Evolutionary conservation across 1,140 invertebrate genomes (phyloP).

Genomic region (Brachionus asplanchnoidis): DNA sequence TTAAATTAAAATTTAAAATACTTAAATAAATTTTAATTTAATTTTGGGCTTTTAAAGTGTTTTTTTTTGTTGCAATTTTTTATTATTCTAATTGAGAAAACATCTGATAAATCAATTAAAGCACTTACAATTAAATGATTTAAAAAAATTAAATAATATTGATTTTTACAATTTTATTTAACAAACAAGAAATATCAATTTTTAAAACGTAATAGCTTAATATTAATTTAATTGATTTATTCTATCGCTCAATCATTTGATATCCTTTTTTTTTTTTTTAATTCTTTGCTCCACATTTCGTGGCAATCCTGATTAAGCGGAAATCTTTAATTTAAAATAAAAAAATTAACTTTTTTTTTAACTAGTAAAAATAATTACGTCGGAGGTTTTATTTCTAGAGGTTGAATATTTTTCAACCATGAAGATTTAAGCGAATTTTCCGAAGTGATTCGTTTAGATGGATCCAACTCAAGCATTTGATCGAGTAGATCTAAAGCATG

Average conservation of each 20-base stretch:
- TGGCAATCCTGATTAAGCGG: conserved; percentile 33
- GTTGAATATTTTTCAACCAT: conserved; percentile 88
- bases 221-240: background rate
- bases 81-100: too few relatives aligned
- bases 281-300: conserved; percentile 42
- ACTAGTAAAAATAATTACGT: conserved; percentile 60
- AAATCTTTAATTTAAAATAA: conserved; percentile 3
- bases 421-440: conserved; percentile 83
- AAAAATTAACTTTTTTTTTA: background rate
- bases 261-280: conserved; percentile 1
- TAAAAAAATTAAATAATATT: background rate
- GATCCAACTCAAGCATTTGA: conserved; percentile 92
- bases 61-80: too few relatives aligned
- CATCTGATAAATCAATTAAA: too few relatives aligned
- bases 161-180: background rate
- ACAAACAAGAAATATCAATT: background rate
- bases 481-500: conserved; percentile 86
- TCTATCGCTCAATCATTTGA: background rate
- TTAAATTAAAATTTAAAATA: too few relatives aligned
- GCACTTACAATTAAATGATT: background rate
- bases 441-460: conserved; percentile 83
- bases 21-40: too few relatives aligned
- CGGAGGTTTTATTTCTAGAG: conserved; percentile 65
- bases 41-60: too few relatives aligned
- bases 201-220: background rate